A percentile compares a stretch with the other conserved stretches of the same genome.
Evolutionary conservation across 2,888 invertebrate genomes (phyloP).

Genomic region (Acrobasis consociella): DNA sequence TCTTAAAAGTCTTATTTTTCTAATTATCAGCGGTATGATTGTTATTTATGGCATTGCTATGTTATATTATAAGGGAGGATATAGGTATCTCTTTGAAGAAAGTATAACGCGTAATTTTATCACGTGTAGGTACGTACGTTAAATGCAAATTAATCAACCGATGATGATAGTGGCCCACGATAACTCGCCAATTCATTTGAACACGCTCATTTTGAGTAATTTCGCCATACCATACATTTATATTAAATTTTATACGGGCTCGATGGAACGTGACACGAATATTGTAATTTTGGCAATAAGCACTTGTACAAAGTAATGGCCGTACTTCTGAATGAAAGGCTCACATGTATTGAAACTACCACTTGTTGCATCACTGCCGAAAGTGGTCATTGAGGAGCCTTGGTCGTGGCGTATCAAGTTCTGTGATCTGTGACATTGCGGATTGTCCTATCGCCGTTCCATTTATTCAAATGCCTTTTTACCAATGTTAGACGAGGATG

Average conservation of each 20-base stretch:
- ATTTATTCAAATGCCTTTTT: conserved; percentile 48
- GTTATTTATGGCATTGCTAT: no score
- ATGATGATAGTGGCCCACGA: conserved; percentile 33
- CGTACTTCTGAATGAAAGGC: conserved; percentile 62
- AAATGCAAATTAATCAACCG: conserved; percentile 28
- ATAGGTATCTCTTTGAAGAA: conserved; percentile 7
- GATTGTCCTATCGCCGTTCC: conserved; percentile 57
- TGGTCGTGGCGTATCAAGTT: conserved; percentile 62
- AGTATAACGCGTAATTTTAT: conserved; percentile 18
- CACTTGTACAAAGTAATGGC: conserved; percentile 51
- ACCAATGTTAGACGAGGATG: conserved; percentile 67
- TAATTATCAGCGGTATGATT: no score
- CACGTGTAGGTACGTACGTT: conserved; percentile 4
- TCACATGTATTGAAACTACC: conserved; percentile 48
- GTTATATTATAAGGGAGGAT: neutral
- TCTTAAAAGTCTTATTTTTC: no score
- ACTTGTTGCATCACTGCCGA: conserved; percentile 73
- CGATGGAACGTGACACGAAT: conserved; percentile 60
- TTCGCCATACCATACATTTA: conserved; percentile 50
- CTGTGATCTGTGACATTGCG: conserved; percentile 72
- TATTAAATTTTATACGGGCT: conserved; percentile 46
- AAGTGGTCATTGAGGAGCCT: conserved; percentile 76
- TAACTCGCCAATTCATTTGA: conserved; percentile 53
- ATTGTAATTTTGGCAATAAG: conserved; percentile 55
- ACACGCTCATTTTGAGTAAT: conserved; percentile 52